A percentile compares a stretch with the other conserved stretches of the same genome.
Conservation (phyloP, 2,113 vertebrate genomes). For the Ibidorhyncha struthersii region DNA sequence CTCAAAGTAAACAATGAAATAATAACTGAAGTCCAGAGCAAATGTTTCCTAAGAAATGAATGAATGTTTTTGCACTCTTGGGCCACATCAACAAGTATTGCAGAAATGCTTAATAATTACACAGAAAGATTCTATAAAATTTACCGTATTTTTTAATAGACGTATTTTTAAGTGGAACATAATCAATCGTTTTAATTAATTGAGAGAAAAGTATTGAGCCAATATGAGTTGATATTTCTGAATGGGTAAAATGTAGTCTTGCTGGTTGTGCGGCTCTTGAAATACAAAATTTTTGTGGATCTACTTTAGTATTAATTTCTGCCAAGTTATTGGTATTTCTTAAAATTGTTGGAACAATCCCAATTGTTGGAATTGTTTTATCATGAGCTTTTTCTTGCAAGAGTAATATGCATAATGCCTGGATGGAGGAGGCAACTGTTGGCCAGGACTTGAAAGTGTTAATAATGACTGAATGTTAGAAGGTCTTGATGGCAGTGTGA, state of each 20-base stretch:
- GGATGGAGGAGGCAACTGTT: background rate
- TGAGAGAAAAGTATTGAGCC: background rate
- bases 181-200: background rate
- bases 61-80: background rate
- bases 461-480: background rate
- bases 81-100: background rate
- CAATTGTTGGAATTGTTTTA: no score
- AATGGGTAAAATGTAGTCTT: background rate
- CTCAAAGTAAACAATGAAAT: background rate
- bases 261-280: background rate
- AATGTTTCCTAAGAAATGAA: background rate
- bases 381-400: background rate
- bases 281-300: background rate
- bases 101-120: background rate
- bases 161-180: background rate
- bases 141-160: background rate
- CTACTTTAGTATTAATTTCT: background rate
- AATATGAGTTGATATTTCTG: background rate
- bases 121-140: background rate
- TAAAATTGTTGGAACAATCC: background rate
- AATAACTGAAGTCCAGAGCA: background rate
- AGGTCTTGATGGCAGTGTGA: background rate
- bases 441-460: background rate
- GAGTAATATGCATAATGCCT: background rate
- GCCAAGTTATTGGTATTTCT: background rate